These are phyloP conservation scores for Oceanodroma leucorhoa DNA, from an alignment of 2,797 vertebrate species.

Conservation along the genomic window DNA sequence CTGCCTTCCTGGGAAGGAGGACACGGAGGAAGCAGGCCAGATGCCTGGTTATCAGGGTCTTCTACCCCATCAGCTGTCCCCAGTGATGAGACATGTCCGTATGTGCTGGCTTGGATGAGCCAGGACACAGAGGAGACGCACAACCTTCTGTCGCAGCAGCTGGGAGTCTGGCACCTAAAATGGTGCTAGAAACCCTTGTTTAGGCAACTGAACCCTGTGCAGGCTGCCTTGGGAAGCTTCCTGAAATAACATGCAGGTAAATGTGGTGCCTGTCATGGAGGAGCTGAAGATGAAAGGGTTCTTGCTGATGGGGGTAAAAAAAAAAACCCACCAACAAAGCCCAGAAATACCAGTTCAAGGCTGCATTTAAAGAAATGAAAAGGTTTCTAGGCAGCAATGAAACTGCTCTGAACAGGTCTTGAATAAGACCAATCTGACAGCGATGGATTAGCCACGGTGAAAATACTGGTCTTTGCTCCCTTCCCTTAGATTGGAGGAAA, in stretches of 20 bases:
- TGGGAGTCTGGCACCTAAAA: constrained; percentile 59
- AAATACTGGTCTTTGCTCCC: not conserved
- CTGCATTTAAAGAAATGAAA: not conserved
- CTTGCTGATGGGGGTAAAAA: not conserved
- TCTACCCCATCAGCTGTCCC: constrained; percentile 2
- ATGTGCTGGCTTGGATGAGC: constrained; percentile 15
- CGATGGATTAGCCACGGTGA: not conserved
- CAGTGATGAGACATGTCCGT: not conserved
- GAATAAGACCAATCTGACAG: not conserved
- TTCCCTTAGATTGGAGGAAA: not conserved
- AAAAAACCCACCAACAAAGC: fast-evolving
- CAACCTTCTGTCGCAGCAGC: constrained; percentile 50
- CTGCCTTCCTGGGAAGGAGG: not conserved
- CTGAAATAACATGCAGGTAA: not conserved
- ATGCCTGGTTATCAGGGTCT: not conserved
- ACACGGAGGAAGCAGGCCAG: not conserved
- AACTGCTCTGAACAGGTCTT: not conserved
- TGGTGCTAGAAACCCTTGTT: constrained; percentile 27
- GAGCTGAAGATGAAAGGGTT: not conserved
- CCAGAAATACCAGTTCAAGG: not conserved
- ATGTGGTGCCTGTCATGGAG: not conserved
- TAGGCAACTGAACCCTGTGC: not conserved
- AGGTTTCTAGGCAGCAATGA: not conserved
- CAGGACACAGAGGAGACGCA: not conserved
- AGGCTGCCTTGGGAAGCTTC: not conserved